These are phyloP conservation scores for Ptyas mucosa DNA, from an alignment of 2,113 vertebrate genomes.

Conservation along the genomic window DNA sequence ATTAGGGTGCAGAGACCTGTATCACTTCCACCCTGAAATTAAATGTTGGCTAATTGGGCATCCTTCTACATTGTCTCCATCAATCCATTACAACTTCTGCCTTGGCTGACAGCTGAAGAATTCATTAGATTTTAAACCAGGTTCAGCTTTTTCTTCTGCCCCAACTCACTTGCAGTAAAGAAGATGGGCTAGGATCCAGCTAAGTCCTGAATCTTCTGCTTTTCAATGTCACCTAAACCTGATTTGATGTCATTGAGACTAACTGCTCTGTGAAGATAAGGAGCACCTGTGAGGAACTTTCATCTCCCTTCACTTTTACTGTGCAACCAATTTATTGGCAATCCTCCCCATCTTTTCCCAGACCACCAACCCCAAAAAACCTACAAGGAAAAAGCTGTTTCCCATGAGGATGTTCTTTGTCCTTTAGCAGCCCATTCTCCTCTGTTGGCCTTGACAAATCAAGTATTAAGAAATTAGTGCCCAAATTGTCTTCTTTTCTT, in stretches of 20 bases:
- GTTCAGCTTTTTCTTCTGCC: background rate
- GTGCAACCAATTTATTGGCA: background rate
- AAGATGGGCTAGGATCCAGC: background rate
- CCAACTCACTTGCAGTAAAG: background rate
- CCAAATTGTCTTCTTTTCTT: background rate
- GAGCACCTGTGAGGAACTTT: background rate
- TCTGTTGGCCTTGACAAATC: background rate
- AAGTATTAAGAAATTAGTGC: background rate
- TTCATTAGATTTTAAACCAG: background rate
- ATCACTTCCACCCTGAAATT: background rate
- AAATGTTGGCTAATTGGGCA: no score
- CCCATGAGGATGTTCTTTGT: background rate
- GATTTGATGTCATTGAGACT: background rate
- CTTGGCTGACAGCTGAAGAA: background rate
- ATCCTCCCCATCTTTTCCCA: background rate
- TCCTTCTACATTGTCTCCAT: background rate
- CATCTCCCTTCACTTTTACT: background rate
- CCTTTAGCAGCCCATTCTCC: background rate
- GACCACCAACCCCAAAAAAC: background rate
- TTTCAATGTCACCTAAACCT: background rate
- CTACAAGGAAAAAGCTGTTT: background rate
- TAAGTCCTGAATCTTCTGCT: background rate
- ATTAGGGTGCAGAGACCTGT: background rate
- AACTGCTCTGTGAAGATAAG: background rate
- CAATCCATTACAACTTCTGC: background rate